Evolutionary conservation across 2,113 vertebrate genomes (phyloP).

Genomic region (Urocynchramus pylzowi): DNA sequence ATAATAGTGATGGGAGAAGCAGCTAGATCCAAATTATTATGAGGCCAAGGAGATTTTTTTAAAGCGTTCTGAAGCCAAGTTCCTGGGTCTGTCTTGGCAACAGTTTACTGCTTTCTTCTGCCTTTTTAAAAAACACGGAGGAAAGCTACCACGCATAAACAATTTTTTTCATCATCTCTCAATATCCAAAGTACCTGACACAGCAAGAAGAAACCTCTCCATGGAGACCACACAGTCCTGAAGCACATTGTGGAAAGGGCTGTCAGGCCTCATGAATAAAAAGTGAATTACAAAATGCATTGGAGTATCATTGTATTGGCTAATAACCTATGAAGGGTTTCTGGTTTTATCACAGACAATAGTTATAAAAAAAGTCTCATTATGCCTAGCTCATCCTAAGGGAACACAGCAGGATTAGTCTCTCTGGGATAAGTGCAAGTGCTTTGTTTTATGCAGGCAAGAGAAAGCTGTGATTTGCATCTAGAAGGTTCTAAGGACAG

Average conservation of each 20-base stretch:
- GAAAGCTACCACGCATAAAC: neutral
- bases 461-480: neutral
- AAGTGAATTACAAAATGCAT: slow-evolving; percentile 2
- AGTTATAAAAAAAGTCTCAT: neutral
- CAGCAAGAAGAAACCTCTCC: slow-evolving; percentile 10
- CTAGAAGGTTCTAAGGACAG: neutral
- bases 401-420: neutral
- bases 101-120: neutral
- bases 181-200: neutral
- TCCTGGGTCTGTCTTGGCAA: neutral
- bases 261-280: slow-evolving; percentile 14
- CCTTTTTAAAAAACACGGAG: neutral
- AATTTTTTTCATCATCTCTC: neutral
- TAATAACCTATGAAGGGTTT: slow-evolving; percentile 2
- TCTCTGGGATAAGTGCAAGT: neutral
- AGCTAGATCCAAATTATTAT: neutral
- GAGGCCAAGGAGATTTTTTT: neutral
- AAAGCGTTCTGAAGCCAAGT: neutral
- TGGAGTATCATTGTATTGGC: neutral
- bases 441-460: neutral
- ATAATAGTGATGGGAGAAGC: neutral
- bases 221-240: neutral
- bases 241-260: slow-evolving; percentile 7
- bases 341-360: neutral
- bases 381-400: neutral